Evolutionary conservation across 2,113 vertebrate species (phyloP).

Genomic region (Saiga tatarica): DNA sequence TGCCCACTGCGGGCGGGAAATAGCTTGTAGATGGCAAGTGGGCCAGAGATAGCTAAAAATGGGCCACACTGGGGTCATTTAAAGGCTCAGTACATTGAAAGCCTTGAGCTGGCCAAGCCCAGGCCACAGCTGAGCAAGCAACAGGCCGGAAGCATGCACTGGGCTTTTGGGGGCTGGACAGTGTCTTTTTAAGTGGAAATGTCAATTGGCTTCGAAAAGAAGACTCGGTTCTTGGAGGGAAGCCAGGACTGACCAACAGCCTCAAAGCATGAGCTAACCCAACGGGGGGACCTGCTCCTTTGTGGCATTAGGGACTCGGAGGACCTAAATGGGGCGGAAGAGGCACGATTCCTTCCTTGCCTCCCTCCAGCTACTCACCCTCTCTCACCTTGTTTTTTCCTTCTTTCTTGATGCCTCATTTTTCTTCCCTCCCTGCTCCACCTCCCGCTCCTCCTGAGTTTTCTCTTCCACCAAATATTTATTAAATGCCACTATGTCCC

Average conservation of each 20-base stretch:
- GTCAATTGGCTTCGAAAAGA: not conserved
- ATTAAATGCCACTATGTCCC: not conserved
- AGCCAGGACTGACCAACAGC: not conserved
- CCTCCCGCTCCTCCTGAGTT: not conserved
- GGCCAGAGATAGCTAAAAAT: not conserved
- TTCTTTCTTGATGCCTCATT: not conserved
- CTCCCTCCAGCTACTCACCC: not conserved
- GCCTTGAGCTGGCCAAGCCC: not conserved
- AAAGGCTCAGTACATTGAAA: not conserved
- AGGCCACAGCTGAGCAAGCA: not conserved
- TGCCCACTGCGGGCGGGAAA: not conserved
- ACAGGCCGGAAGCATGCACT: not conserved
- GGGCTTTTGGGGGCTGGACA: not conserved
- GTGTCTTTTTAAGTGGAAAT: not conserved
- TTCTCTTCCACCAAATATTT: not conserved
- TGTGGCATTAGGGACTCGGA: not conserved
- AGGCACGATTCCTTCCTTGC: accelerated
- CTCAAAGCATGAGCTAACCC: not conserved
- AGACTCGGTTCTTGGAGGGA: not conserved
- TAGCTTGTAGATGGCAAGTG: not conserved
- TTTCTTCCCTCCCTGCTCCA: not conserved
- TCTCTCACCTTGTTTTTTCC: not conserved
- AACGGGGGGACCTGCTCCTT: not conserved
- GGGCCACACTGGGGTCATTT: not conserved
- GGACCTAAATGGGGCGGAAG: not conserved